Conservation (phyloP, 2,113 vertebrate species). For the Brienomyrus longianalis region DNA sequence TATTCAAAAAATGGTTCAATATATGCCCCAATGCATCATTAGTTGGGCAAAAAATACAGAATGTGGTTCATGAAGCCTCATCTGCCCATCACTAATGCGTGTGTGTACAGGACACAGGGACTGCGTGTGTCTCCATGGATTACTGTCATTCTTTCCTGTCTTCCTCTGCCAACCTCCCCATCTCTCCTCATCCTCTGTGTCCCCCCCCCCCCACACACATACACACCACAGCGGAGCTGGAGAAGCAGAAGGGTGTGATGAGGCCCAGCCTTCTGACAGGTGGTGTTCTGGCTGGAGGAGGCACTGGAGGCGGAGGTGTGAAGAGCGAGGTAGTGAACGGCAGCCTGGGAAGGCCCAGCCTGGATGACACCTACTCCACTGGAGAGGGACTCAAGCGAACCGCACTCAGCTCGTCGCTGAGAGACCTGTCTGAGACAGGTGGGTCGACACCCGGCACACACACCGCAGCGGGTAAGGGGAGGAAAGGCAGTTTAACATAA, state of each 20-base stretch:
- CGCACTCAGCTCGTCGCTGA: conserved; percentile 80
- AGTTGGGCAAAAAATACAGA: neutral
- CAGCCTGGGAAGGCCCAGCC: conserved; percentile 70
- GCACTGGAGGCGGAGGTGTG: conserved; percentile 39
- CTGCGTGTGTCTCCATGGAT: neutral
- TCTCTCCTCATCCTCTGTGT: neutral
- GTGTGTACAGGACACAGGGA: neutral
- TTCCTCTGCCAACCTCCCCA: neutral
- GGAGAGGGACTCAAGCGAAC: conserved; percentile 83
- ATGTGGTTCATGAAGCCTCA: too few relatives aligned
- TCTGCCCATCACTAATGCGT: too few relatives aligned
- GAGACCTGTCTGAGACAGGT: conserved; percentile 87
- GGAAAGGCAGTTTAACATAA: neutral
- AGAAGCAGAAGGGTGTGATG: conserved; percentile 87
- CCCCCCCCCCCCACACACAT: neutral
- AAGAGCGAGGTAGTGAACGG: conserved; percentile 77
- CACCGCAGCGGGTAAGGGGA: neutral
- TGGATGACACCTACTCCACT: conserved; percentile 79
- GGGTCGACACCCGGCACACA: conserved; percentile 29
- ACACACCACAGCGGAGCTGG: conserved; percentile 69
- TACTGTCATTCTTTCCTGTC: conserved; percentile 14
- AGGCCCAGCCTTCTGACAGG: conserved; percentile 66
- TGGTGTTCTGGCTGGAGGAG: conserved; percentile 35
- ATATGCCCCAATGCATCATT: neutral
- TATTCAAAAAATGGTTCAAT: neutral